Conservation (phyloP, 53 echinoderm and acorn worm species). For the Antedon mediterranea region DNA sequence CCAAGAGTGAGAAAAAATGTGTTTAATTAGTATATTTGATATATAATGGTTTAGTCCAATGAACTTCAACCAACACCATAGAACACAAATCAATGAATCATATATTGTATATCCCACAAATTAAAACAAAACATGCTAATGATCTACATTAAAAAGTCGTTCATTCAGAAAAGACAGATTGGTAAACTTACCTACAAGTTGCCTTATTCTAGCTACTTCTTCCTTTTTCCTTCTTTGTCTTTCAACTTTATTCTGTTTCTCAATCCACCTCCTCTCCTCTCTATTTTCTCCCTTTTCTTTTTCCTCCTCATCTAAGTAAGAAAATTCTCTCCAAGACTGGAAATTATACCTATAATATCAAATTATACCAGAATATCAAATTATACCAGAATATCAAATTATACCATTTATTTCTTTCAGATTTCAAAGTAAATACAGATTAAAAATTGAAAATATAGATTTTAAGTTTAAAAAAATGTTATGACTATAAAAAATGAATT, state of each 20-base stretch:
- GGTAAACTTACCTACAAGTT: conserved; percentile 72
- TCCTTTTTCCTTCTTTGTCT: conserved; percentile 84
- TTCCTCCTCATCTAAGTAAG: conserved; percentile 93
- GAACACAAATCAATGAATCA: too few species aligned
- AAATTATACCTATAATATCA: conserved; percentile 84
- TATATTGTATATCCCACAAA: too few species aligned
- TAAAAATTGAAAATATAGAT: too few species aligned
- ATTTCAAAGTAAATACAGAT: too few species aligned
- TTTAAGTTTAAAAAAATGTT: too few species aligned
- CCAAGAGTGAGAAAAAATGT: too few species aligned
- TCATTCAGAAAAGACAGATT: not conserved
- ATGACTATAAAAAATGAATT: too few species aligned
- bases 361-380: not conserved
- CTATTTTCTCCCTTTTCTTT: conserved; percentile 94
- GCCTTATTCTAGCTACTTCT: conserved; percentile 56
- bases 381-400: too few species aligned
- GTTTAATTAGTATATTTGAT: too few species aligned
- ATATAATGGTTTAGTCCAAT: not conserved
- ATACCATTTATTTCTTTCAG: too few species aligned
- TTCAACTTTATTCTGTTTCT: conserved; percentile 79
- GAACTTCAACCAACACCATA: too few species aligned
- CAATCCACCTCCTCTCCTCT: conserved; percentile 96
- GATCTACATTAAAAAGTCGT: not conserved
- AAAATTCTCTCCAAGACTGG: conserved; percentile 96
- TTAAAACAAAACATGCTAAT: too few species aligned